Conservation (phyloP, 2,797 vertebrate genomes). For the Brotula barbata region DNA sequence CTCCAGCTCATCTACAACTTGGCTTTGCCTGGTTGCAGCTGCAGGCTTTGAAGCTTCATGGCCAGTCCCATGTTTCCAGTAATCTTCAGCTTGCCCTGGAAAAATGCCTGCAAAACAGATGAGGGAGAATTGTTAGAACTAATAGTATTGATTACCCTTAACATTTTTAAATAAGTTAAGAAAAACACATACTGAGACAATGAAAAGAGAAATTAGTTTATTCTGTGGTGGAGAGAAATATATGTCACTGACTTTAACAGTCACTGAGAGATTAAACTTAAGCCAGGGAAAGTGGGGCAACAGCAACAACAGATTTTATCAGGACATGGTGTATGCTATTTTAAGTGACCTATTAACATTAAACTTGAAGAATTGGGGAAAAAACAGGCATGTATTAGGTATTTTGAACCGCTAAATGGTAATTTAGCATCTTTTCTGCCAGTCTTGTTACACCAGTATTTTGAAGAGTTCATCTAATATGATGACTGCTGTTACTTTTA, state of each 20-base stretch:
- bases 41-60: conserved; percentile 93
- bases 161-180: too few relatives aligned
- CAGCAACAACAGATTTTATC: conserved; percentile 54
- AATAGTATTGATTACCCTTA: too few relatives aligned
- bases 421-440: too few relatives aligned
- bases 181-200: too few relatives aligned
- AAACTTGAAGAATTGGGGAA: too few relatives aligned
- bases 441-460: too few relatives aligned
- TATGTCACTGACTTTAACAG: conserved; percentile 49
- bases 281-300: conserved; percentile 64
- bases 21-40: conserved; percentile 89
- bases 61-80: conserved; percentile 94
- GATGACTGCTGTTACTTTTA: too few relatives aligned
- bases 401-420: too few relatives aligned
- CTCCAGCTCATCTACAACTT: conserved; percentile 75
- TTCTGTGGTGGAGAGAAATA: conserved; percentile 20
- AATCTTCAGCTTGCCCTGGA: conserved; percentile 96
- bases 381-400: too few relatives aligned
- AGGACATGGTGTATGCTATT: too few relatives aligned
- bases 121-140: not conserved
- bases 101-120: conserved; percentile 85
- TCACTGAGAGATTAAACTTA: conserved; percentile 67
- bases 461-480: too few relatives aligned
- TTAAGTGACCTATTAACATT: too few relatives aligned
- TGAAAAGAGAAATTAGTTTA: not conserved